Evolutionary conservation across 2,888 invertebrate species (phyloP), one percentile per base, ranked within the genome.

Genomic region (Limenitis camilla): DNA sequence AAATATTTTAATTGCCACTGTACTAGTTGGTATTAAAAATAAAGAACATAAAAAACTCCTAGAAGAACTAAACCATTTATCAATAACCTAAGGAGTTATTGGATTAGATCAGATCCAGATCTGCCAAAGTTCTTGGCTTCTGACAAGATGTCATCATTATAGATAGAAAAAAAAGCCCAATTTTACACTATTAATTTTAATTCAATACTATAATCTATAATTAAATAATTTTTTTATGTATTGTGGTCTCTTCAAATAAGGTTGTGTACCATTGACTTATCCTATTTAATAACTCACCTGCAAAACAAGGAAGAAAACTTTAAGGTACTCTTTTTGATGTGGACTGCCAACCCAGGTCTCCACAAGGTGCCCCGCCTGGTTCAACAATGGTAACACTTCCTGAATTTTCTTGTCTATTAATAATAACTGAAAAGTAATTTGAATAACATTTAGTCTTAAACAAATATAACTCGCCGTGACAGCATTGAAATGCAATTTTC

Each of bases 261-360:
- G n/a, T n/a, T 36, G 6, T 9, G 6, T n/a, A 29, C 2, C n/a
- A 40, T 6, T 30, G 30, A 5, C n/a, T 6, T 29, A 28, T 6
- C 4, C 9, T 11, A 11, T 6, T 2, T 45, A 28, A 7, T 9
- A 33, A 29, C 19, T 10, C 78, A 92, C 94, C 90, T 96, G 98
- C 62, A 99, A 88, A 28, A 99, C 96, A 61, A 98, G 90, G 81
- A 96, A 98, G 88, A 97, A 99, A 2, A 96, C 95, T 89, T 96
- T 96, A 5, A 99, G 90, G 72, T 97, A 97, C 81, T 98, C 98
- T 74, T 97, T 97, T 75, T 98, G 97, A 71, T 96, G 94, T 0
- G 91, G 91, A 77, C 93, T 95, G 32, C 95, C 95, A 45, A 93
- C 92, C 92, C 96, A 96, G 52, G 93, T 92, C 76, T 98, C 98